Evolutionary conservation across 2,797 vertebrate genomes (phyloP).

Genomic region (Podarcis siculus): DNA sequence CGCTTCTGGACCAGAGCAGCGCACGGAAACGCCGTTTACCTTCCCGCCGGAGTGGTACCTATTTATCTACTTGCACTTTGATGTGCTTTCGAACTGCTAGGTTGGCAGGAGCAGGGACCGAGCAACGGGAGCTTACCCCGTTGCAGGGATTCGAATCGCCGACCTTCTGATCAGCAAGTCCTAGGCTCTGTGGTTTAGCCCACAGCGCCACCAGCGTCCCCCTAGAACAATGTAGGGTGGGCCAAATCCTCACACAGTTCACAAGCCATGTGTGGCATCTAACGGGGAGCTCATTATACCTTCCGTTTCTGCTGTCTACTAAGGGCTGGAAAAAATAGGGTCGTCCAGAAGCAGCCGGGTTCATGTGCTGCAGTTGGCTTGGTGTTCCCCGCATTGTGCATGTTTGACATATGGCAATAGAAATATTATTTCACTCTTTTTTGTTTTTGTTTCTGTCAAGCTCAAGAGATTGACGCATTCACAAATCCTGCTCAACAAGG

Average conservation of each 20-base stretch:
- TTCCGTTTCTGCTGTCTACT: neutral
- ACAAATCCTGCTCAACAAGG: neutral
- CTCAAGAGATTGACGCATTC: constrained; percentile 5
- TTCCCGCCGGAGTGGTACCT: too few species aligned
- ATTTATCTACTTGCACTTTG: too few species aligned
- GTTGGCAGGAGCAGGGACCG: too few species aligned
- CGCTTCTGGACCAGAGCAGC: too few species aligned
- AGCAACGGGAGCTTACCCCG: too few species aligned
- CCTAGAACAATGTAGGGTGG: neutral
- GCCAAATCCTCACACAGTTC: neutral
- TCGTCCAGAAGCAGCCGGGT: neutral
- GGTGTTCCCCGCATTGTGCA: neutral
- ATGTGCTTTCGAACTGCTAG: too few species aligned
- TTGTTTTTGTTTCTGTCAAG: neutral
- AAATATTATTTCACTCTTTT: neutral
- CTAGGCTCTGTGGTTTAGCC: too few species aligned
- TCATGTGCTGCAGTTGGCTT: neutral
- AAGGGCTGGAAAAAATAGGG: neutral
- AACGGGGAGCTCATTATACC: neutral
- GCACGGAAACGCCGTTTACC: too few species aligned
- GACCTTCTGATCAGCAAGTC: too few species aligned
- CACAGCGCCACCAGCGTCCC: too few species aligned
- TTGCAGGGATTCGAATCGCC: too few species aligned
- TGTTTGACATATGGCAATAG: neutral
- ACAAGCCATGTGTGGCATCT: neutral